Percentiles rank a stretch among this genome's conserved stretches.
Evolutionary conservation across 2,797 vertebrate genomes (phyloP).

Genomic region (Vespertilio murinus): DNA sequence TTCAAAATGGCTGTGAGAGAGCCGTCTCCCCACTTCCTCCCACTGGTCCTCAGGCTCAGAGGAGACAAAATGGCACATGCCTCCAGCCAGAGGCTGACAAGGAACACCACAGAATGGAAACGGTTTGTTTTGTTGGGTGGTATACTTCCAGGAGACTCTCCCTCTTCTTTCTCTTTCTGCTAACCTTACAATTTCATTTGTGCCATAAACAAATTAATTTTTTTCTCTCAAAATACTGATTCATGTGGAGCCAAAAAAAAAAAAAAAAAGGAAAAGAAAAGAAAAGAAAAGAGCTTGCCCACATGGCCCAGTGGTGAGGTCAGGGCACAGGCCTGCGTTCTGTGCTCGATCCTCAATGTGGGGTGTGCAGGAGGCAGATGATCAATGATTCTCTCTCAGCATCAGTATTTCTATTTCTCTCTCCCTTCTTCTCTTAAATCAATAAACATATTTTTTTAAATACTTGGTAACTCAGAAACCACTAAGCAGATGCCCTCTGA

Average conservation of each 20-base stretch:
- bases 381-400: too few relatives aligned
- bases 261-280: too few relatives aligned
- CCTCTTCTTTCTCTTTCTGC: not conserved
- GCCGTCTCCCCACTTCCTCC: constrained; percentile 6
- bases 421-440: too few relatives aligned
- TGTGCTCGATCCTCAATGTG: too few relatives aligned
- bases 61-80: accelerated
- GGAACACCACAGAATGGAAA: not conserved
- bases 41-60: not conserved
- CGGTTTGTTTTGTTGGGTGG: not conserved
- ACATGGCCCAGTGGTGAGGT: too few relatives aligned
- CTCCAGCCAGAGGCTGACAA: not conserved
- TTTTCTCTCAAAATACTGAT: not conserved
- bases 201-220: not conserved
- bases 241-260: not conserved
- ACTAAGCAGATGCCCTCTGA: not conserved
- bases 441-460: too few relatives aligned
- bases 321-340: too few relatives aligned
- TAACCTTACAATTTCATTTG: not conserved
- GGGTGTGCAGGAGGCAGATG: too few relatives aligned
- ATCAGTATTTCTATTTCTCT: too few relatives aligned
- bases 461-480: not conserved
- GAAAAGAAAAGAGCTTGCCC: not conserved
- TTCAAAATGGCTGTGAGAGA: constrained; percentile 60
- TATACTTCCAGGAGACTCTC: not conserved